Conservation (phyloP, 2,113 vertebrate genomes). For the Thinocorus orbignyianus region DNA sequence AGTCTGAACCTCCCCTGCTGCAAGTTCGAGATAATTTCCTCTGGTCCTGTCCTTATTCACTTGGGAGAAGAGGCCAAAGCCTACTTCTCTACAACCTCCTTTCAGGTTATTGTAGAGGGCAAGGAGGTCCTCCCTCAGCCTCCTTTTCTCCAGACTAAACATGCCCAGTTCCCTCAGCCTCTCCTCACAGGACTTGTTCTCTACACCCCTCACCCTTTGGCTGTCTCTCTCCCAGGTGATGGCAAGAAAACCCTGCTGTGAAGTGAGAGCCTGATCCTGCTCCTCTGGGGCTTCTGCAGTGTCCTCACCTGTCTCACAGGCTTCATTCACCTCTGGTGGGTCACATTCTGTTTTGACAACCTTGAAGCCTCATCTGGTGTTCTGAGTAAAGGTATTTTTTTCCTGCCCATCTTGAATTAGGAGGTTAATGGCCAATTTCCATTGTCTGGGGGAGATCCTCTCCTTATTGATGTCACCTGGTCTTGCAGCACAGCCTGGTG, state of each 20-base stretch:
- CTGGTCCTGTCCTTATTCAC: too few relatives aligned
- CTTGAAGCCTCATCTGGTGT: neutral
- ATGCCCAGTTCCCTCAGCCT: too few relatives aligned
- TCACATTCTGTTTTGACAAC: accelerated
- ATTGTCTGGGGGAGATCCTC: neutral
- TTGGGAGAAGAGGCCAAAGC: too few relatives aligned
- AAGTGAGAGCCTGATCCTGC: neutral
- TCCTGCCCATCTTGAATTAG: neutral
- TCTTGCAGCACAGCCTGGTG: accelerated
- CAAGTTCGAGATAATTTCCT: too few relatives aligned
- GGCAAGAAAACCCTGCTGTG: neutral
- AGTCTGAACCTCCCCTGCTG: too few relatives aligned
- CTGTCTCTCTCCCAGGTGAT: neutral
- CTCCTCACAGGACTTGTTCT: too few relatives aligned
- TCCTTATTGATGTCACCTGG: neutral
- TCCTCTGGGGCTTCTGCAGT: neutral
- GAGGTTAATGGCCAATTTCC: neutral
- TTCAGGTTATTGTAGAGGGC: too few relatives aligned
- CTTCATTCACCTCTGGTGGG: accelerated
- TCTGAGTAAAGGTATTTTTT: neutral
- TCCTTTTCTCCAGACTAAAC: too few relatives aligned
- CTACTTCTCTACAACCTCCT: too few relatives aligned
- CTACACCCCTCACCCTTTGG: neutral
- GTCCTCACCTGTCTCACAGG: accelerated
- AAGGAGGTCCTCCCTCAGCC: too few relatives aligned